phyloP scores from a whole-genome alignment of 2,797 vertebrate genomes.

The Nannoperca australis region DNA sequence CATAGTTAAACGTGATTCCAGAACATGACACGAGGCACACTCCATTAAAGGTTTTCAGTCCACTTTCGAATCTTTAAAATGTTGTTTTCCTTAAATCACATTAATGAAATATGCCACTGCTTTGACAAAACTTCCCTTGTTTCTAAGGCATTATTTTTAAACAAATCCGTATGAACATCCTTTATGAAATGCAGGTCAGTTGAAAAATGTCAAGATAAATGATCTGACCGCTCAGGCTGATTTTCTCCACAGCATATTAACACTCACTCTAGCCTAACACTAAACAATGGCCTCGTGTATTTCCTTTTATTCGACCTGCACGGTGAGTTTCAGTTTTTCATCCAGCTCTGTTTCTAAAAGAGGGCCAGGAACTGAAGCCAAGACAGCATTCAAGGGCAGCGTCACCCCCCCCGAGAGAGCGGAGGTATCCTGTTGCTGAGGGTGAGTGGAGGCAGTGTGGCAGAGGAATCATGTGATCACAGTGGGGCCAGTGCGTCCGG shows the following conservation, averaged over 20 bases:
- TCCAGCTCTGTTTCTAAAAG: constrained; percentile 38
- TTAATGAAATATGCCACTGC: background rate
- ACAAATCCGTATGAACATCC: too few species aligned
- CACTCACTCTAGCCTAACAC: background rate
- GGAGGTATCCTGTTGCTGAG: constrained; percentile 65
- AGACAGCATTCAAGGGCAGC: constrained; percentile 56
- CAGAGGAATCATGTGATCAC: constrained; percentile 92
- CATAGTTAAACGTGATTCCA: constrained; percentile 8
- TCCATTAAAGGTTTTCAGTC: background rate
- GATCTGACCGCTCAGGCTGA: background rate
- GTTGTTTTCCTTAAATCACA: constrained; percentile 1
- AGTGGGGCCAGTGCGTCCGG: constrained; percentile 91
- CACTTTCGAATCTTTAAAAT: background rate
- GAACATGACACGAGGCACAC: constrained; percentile 36
- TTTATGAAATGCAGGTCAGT: background rate
- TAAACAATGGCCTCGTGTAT: constrained; percentile 20
- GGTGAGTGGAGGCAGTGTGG: constrained; percentile 45
- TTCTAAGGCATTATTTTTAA: background rate
- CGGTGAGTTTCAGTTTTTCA: constrained; percentile 33
- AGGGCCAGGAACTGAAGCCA: constrained; percentile 30
- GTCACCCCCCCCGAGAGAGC: constrained; percentile 43
- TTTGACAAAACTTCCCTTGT: background rate
- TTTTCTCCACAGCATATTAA: background rate
- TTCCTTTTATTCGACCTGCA: constrained; percentile 27
- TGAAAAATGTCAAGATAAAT: background rate